phyloP scores from a whole-genome alignment of 2,113 vertebrate genomes.

The Tenrec ecaudatus region DNA sequence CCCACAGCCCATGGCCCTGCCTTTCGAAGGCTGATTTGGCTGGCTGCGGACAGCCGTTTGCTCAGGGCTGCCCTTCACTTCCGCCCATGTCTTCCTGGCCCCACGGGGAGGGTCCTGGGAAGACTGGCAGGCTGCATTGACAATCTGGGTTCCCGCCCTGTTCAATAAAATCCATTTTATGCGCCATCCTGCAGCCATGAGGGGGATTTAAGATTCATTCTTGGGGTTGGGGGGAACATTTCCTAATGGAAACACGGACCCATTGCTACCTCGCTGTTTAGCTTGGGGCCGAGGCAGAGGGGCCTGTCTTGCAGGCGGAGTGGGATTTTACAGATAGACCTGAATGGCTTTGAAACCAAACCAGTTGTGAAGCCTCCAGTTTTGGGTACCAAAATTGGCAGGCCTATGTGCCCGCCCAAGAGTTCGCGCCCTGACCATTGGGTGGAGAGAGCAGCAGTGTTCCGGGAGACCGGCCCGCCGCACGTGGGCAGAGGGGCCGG shows the following conservation, averaged over 20 bases:
- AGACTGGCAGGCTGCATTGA: neutral
- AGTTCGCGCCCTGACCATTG: too few relatives aligned
- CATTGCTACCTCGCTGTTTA: neutral
- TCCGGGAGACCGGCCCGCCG: neutral
- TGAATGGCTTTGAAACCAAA: neutral
- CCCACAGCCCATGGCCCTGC: rapidly evolving
- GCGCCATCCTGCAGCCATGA: slow-evolving; percentile 64
- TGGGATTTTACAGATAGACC: neutral
- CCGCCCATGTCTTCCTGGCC: rapidly evolving
- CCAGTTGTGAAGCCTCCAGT: neutral
- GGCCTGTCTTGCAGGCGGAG: neutral
- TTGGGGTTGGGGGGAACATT: slow-evolving; percentile 70
- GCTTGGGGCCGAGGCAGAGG: slow-evolving; percentile 46
- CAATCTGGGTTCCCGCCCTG: neutral
- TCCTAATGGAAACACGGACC: slow-evolving; percentile 82
- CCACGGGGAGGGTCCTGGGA: neutral
- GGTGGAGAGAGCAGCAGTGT: neutral
- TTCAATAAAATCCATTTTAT: neutral
- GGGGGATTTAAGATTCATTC: slow-evolving; percentile 69
- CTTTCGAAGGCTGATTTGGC: rapidly evolving
- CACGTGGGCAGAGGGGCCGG: neutral
- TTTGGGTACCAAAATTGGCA: neutral
- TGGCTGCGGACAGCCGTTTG: rapidly evolving
- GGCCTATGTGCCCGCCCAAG: rapidly evolving
- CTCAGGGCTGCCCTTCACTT: rapidly evolving